Percentiles rank a stretch among this genome's conserved stretches.
phyloP scores from a whole-genome alignment of 2,113 vertebrate species.

The Hucho hucho region DNA sequence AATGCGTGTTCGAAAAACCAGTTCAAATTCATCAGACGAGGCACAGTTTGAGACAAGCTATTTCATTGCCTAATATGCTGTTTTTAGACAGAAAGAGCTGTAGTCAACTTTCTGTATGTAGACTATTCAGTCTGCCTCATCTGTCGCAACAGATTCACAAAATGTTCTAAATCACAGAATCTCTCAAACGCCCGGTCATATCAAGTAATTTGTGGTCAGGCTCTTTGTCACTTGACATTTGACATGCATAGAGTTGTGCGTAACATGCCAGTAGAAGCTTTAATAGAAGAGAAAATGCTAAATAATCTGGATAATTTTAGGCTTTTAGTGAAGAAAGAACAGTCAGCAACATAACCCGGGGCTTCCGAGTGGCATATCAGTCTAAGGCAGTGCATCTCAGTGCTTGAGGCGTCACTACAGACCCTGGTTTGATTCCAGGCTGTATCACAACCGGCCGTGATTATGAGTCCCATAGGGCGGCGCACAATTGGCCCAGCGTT shows the following conservation, averaged over 20 bases:
- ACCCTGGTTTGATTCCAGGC: too few species aligned
- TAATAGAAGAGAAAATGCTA: neutral
- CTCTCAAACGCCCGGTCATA: neutral
- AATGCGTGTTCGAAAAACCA: slow-evolving; percentile 17
- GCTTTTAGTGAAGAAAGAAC: neutral
- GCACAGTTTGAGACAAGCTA: slow-evolving; percentile 8
- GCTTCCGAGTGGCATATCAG: too few species aligned
- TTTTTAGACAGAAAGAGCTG: neutral
- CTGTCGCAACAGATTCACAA: neutral
- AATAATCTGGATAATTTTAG: neutral
- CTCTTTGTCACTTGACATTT: neutral
- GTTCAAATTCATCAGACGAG: slow-evolving; percentile 11
- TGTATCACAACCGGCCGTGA: too few species aligned
- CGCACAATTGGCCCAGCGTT: too few species aligned
- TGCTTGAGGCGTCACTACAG: too few species aligned
- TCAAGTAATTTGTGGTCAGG: neutral
- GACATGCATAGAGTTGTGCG: neutral
- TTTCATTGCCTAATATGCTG: neutral
- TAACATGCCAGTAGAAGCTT: neutral
- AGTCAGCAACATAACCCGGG: neutral
- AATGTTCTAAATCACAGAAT: too few species aligned
- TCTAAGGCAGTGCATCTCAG: too few species aligned
- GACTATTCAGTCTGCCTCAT: neutral
- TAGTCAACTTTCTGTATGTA: neutral
- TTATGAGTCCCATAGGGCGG: too few species aligned